Base-by-base conservation (phyloP, 1,140 invertebrate genomes). In the Calycopis cecrops region DNA sequence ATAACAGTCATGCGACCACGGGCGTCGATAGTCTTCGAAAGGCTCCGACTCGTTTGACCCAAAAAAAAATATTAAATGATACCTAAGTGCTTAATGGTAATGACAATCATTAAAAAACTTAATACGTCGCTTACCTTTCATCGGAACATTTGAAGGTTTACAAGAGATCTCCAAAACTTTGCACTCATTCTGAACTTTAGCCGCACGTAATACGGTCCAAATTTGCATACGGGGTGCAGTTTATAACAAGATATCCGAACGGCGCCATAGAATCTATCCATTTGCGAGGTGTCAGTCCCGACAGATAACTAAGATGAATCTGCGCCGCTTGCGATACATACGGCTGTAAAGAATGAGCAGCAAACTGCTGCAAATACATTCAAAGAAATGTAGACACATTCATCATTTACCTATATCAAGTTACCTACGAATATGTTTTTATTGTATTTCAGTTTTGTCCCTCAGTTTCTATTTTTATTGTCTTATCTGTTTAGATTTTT, bases 301-400 rank as follows among this genome's bases (percentile, higher is more conserved):
- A 44, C 40, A 44, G 40, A 44, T 44, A 44, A 44, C 40, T 44
- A 44, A 44, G 40, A 44, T 44, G 40, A 44, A 44, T 44, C 14
- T 44, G 40, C 40, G 4, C 17, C 16, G 40, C 16, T 16, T 16
- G 14, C 16, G 40, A 37, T 12, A 51, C 49, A 51, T 34, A 51
- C 49, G 35, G 49, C 16, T 35, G 48, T 34, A 28, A 51, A 35
- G 8, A 51, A 37, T 1, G 49, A 37, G 48, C 7, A 50, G 33
- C 34, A 9, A 33, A 35, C 35, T 17, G 40, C 12, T 44, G 14
- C 12, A 44, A 14, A 44, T 44, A 16, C 9, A 16, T 44, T 40
- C 17, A 44, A 44, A 44, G 9, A 40, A 44, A 14, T 0, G 1
- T 9, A 17, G 9, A 16, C 14, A 44, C 38, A 11, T 40, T 17